Base-by-base conservation (phyloP, 2,113 vertebrate genomes). In the Leptodactylus fuscus region DNA sequence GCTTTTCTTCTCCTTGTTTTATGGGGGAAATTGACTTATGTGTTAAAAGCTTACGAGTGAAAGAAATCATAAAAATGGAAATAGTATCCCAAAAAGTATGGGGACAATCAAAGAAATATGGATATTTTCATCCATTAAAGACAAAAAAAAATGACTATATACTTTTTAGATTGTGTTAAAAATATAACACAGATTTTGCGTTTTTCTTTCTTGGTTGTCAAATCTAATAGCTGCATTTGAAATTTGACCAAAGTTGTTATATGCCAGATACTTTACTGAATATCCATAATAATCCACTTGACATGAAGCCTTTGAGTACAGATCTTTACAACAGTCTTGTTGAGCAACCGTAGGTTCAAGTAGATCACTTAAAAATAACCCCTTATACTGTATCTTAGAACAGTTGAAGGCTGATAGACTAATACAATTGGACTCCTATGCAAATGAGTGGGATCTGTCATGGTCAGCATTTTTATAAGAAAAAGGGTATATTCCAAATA, bases 1-100 rank as follows among this genome's bases (percentile, higher is more conserved):
- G 58, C 76, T 86, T 86, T 70, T 86, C 84, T 80, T 38, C 76
- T 60, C 76, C 84, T 81, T 80, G 49, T 58, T 79, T 85, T 81
- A 86, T 55, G 34, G 65, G 69, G 62, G 49, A 71, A 55, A 70
- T 71, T 85, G 60, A 80, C 75, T 79, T 79, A 80, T 53, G 77
- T 55, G 75, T 85, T 85, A 79, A 79, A 85, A 85, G 62, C 83
- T 29, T 55, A 85, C 69, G 71, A 53, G 67, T 22, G 24, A 69
- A 44, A 38, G 34, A 41, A 60, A 65, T 34, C 24, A 69, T 79
- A 78, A 67, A 79, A 85, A 79, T 85, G 48, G 38, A 55, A 70
- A 69, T 79, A 78, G 60, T 79, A 24, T 46, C 41, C 20, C 6
- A 32, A 29, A 20, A 22, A 36, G 41, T n/a, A n/a, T n/a, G n/a